These are phyloP conservation scores for Hedychridium roseum DNA, from an alignment of 2,888 invertebrate genomes.

Conservation along the genomic window DNA sequence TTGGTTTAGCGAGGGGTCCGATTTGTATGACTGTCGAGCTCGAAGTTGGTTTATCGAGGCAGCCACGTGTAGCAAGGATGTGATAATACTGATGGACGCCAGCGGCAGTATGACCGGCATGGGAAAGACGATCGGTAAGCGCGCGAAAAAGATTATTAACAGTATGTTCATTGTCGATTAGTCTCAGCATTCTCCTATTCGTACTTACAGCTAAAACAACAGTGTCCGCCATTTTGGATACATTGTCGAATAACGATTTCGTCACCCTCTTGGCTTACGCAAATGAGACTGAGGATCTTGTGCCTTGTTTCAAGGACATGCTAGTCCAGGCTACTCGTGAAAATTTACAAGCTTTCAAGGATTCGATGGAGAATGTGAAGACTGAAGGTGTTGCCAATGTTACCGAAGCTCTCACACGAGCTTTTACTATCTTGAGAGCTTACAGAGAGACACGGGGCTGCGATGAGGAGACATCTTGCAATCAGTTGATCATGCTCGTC, in stretches of 20 bases:
- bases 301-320: constrained; percentile 84
- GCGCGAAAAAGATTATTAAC: not conserved
- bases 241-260: constrained; percentile 97
- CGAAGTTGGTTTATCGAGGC: constrained; percentile 97
- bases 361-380: constrained; percentile 72
- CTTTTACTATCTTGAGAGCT: constrained; percentile 81
- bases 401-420: constrained; percentile 80
- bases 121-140: constrained; percentile 68
- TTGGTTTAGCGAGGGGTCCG: constrained; percentile 70
- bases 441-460: constrained; percentile 68
- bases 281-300: constrained; percentile 75
- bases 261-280: constrained; percentile 91
- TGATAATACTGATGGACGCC: constrained; percentile 92
- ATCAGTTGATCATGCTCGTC: constrained; percentile 95
- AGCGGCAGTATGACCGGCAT: constrained; percentile 97
- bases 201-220: constrained; percentile 66
- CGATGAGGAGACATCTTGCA: constrained; percentile 75
- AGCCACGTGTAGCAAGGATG: constrained; percentile 96
- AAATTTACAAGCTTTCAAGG: constrained; percentile 79
- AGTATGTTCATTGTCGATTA: not conserved
- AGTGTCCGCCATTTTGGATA: constrained; percentile 87
- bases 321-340: constrained; percentile 90
- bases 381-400: constrained; percentile 87
- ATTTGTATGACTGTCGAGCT: constrained; percentile 91
- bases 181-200: not conserved